Conservation (phyloP, 2,888 invertebrate species). For the Cantharis nigra region DNA sequence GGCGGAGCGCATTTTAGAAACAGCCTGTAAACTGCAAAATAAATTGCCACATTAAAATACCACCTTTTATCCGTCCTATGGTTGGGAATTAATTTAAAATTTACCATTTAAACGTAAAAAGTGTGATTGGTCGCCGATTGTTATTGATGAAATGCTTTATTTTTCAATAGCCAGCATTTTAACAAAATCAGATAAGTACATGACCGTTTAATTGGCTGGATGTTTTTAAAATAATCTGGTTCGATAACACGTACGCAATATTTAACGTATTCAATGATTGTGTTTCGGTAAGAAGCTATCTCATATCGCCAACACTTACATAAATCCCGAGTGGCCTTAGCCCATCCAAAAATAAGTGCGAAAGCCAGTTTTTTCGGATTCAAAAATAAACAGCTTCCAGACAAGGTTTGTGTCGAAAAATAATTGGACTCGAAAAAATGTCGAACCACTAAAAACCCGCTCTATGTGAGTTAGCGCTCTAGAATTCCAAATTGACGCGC, state of each 20-base stretch:
- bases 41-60: constrained; percentile 3
- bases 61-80: not conserved
- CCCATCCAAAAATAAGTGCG: constrained; percentile 45
- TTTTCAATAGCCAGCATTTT: not conserved
- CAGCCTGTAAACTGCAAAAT: not conserved
- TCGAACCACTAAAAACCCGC: constrained; percentile 49
- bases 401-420: constrained; percentile 50
- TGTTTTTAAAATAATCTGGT: constrained; percentile 23
- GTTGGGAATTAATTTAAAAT: not conserved
- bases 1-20: not conserved
- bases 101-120: not conserved
- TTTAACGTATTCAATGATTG: constrained; percentile 32
- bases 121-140: constrained; percentile 1
- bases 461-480: constrained; percentile 50
- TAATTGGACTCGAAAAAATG: constrained; percentile 51
- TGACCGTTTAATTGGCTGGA: constrained; percentile 22
- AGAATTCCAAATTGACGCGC: constrained; percentile 51
- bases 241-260: constrained; percentile 25
- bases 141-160: not conserved
- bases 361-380: constrained; percentile 46
- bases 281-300: constrained; percentile 35
- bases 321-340: constrained; percentile 43
- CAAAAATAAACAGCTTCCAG: constrained; percentile 48
- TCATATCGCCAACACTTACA: constrained; percentile 44
- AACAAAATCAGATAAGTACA: constrained; percentile 23